These are phyloP conservation scores for Brachirus orientalis DNA, from an alignment of 2,113 vertebrate genomes.

Conservation along the genomic window DNA sequence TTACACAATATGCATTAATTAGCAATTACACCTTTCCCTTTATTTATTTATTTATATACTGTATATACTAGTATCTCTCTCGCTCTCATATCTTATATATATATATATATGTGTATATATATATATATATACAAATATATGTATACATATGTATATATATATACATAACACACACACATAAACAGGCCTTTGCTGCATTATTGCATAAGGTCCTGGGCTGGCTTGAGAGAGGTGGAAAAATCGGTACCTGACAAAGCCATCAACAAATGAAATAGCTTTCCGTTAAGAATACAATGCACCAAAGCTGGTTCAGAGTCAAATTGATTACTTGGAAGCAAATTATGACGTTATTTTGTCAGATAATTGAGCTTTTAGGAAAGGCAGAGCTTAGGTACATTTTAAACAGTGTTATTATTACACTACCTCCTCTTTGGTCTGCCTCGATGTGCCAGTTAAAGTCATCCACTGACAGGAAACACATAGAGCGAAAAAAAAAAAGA, in stretches of 20 bases:
- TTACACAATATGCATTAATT: too few relatives aligned
- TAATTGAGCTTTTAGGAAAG: slow-evolving; percentile 56
- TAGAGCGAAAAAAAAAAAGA: too few relatives aligned
- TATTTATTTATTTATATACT: too few relatives aligned
- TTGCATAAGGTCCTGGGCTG: background rate
- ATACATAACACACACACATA: too few relatives aligned
- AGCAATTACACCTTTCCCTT: too few relatives aligned
- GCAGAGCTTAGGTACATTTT: slow-evolving; percentile 11
- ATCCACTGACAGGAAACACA: background rate
- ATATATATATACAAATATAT: too few relatives aligned
- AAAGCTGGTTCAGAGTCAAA: slow-evolving; percentile 27
- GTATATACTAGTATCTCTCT: too few relatives aligned
- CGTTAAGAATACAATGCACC: slow-evolving; percentile 44
- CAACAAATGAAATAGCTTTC: slow-evolving; percentile 39
- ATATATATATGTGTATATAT: too few relatives aligned
- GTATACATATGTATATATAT: too few relatives aligned
- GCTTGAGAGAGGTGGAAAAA: slow-evolving; percentile 9
- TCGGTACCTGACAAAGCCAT: slow-evolving; percentile 24
- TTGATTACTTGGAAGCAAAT: slow-evolving; percentile 54
- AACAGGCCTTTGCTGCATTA: background rate
- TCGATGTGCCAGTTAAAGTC: background rate
- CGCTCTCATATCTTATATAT: too few relatives aligned
- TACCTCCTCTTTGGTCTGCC: slow-evolving; percentile 4
- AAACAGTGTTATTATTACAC: slow-evolving; percentile 27
- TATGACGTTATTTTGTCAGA: slow-evolving; percentile 40